These are phyloP conservation scores for Platichthys stellatus DNA, from an alignment of 2,113 vertebrate genomes.

Conservation along the genomic window DNA sequence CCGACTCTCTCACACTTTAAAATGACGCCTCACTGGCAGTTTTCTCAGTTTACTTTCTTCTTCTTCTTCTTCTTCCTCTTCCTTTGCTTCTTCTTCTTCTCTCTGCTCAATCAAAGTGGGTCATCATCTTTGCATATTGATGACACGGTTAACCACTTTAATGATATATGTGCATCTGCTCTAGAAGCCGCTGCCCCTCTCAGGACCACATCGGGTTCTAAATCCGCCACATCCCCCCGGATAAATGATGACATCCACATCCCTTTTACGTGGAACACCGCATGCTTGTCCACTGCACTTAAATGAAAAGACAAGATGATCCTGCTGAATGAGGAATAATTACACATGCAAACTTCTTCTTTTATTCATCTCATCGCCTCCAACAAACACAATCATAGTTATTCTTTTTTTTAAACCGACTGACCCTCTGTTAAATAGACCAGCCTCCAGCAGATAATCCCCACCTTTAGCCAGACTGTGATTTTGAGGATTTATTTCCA, in stretches of 20 bases:
- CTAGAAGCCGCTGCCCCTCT: not conserved
- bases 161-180: not conserved
- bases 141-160: not conserved
- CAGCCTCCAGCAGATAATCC: not conserved
- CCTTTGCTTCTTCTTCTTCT: not conserved
- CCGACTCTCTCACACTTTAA: not conserved
- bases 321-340: not conserved
- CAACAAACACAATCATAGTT: not conserved
- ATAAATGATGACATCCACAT: not conserved
- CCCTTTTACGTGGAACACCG: too few species aligned
- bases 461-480: not conserved
- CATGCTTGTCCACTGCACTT: too few species aligned
- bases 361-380: not conserved
- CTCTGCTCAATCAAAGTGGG: not conserved
- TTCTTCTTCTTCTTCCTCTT: too few species aligned
- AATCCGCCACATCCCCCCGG: not conserved
- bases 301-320: not conserved
- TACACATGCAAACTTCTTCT: not conserved
- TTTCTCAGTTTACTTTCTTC: too few species aligned
- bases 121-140: conserved; percentile 1
- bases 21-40: not conserved
- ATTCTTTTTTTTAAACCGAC: not conserved
- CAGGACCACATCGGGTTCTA: not conserved
- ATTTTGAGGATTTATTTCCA: not conserved
- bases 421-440: not conserved